Evolutionary conservation across 1,140 invertebrate genomes (phyloP).

Genomic region (Gryllus bimaculatus): DNA sequence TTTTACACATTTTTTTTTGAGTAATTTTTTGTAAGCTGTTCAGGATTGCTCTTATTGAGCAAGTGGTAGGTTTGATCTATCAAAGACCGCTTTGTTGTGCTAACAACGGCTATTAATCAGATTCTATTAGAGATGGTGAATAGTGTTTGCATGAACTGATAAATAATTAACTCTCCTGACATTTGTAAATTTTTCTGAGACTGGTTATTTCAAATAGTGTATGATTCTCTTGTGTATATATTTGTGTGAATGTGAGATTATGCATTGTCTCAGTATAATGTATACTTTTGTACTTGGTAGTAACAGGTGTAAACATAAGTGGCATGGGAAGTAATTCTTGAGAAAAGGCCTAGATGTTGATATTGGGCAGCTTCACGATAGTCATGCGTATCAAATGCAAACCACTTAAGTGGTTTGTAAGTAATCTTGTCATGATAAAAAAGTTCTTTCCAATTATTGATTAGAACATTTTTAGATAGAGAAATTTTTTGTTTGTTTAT

Average conservation of each 20-base stretch:
- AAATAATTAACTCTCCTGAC: neutral
- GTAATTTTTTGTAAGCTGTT: neutral
- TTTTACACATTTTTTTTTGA: neutral
- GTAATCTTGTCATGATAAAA: no score
- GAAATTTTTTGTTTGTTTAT: no score
- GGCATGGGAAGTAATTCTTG: neutral
- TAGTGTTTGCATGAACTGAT: neutral
- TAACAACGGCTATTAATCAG: neutral
- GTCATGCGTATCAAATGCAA: no score
- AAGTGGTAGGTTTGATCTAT: neutral
- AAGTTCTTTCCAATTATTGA: no score
- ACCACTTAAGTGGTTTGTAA: no score
- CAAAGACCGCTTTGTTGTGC: neutral
- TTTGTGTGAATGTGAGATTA: neutral
- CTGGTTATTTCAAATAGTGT: neutral
- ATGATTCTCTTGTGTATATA: neutral
- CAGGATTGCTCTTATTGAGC: neutral
- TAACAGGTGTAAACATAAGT: neutral
- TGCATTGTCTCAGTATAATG: neutral
- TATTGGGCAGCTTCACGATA: no score
- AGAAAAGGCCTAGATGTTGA: no score
- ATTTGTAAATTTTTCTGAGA: neutral
- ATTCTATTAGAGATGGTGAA: neutral
- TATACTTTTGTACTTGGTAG: neutral
- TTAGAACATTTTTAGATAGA: no score